These are phyloP conservation scores for Allolobophora icterica DNA, from an alignment of 2,888 invertebrate species.

Conservation along the genomic window DNA sequence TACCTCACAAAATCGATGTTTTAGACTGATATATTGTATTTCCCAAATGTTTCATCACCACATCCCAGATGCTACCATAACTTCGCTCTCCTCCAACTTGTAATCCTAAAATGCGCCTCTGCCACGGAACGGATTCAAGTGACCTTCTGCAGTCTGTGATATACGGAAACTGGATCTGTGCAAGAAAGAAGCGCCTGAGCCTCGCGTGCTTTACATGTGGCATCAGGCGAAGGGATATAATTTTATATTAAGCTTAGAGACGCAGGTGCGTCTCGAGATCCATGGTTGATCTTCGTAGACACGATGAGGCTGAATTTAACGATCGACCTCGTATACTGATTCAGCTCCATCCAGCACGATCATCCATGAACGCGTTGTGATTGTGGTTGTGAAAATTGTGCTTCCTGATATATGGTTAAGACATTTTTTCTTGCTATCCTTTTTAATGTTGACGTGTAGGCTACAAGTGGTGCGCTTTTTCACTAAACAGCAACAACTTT, in stretches of 20 bases:
- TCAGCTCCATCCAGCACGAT: background rate
- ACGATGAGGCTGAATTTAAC: background rate
- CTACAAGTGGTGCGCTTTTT: too few species aligned
- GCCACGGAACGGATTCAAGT: background rate
- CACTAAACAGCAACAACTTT: background rate
- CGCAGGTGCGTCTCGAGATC: background rate
- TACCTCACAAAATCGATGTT: background rate
- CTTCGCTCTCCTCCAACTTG: background rate
- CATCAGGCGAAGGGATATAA: background rate
- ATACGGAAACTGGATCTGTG: background rate
- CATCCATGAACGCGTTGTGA: background rate
- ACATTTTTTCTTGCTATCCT: too few species aligned
- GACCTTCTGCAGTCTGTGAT: background rate
- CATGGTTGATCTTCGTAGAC: background rate
- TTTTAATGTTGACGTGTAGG: too few species aligned
- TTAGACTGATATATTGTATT: background rate
- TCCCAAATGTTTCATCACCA: background rate
- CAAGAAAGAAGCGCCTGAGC: background rate
- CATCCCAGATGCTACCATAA: too few species aligned
- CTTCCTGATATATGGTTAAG: too few species aligned
- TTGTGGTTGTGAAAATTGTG: background rate
- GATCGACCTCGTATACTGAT: background rate
- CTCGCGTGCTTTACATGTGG: background rate
- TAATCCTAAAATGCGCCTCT: background rate
- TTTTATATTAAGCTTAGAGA: background rate